These are phyloP conservation scores for Squalus acanthias DNA, from an alignment of 2,797 vertebrate genomes.

Conservation along the genomic window DNA sequence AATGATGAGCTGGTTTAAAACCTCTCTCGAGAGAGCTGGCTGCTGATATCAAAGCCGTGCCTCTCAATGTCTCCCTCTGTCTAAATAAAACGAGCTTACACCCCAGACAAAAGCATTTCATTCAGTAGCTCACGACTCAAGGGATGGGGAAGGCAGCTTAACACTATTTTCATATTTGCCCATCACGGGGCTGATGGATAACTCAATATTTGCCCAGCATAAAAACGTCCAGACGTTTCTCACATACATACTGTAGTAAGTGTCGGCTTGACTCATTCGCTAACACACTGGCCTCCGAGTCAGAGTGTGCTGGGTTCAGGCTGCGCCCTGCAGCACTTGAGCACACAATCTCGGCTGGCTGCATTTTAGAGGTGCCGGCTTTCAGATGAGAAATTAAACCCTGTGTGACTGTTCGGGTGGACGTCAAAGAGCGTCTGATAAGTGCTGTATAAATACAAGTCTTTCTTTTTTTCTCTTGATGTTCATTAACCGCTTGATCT, in stretches of 20 bases:
- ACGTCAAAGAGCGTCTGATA: neutral
- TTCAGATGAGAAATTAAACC: neutral
- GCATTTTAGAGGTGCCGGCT: neutral
- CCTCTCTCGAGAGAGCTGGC: neutral
- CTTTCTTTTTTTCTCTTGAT: too few relatives aligned
- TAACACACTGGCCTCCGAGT: too few relatives aligned
- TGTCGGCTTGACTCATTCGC: neutral
- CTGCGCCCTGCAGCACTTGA: too few relatives aligned
- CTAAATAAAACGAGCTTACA: neutral
- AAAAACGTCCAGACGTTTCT: neutral
- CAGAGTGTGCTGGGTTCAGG: too few relatives aligned
- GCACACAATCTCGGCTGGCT: too few relatives aligned
- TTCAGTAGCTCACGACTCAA: neutral
- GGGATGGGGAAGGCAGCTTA: neutral
- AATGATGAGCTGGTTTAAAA: slow-evolving; percentile 3
- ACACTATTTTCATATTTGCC: neutral
- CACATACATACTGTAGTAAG: neutral
- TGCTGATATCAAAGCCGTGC: neutral
- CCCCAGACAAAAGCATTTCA: neutral
- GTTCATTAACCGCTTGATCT: too few relatives aligned
- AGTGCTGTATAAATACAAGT: too few relatives aligned
- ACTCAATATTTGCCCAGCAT: neutral
- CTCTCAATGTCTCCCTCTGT: neutral
- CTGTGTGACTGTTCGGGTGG: neutral
- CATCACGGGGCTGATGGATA: neutral